A percentile compares a stretch with the other conserved stretches of the same genome.
Conservation (phyloP, 2,888 invertebrate genomes). For the Drosophila mimica region DNA sequence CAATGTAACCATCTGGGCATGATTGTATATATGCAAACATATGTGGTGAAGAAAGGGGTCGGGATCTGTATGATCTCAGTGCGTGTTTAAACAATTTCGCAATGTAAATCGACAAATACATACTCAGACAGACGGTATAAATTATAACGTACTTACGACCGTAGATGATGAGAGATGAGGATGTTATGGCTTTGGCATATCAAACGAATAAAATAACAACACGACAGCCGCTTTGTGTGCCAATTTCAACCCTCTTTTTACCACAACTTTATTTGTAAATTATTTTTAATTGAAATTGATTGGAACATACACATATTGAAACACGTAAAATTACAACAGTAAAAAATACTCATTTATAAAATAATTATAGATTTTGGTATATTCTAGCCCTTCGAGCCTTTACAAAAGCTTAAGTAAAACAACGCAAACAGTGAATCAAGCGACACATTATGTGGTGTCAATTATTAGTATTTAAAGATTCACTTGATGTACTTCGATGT, state of each 20-base stretch:
- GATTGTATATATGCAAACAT: slow-evolving; percentile 4
- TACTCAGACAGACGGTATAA: slow-evolving; percentile 26
- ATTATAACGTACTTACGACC: slow-evolving; percentile 13
- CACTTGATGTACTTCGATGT: not conserved
- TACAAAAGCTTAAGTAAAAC: not conserved
- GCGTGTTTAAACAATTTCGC: slow-evolving; percentile 69
- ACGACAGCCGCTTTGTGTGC: slow-evolving; percentile 28
- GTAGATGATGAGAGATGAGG: slow-evolving; percentile 31
- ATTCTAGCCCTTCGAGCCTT: not conserved
- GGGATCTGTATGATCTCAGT: slow-evolving; percentile 63
- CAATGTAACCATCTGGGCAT: slow-evolving; percentile 48
- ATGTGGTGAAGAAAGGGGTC: slow-evolving; percentile 12
- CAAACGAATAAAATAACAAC: slow-evolving; percentile 51
- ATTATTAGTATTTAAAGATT: not conserved
- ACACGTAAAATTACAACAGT: slow-evolving; percentile 55
- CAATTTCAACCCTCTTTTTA: slow-evolving; percentile 33
- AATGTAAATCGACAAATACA: slow-evolving; percentile 70
- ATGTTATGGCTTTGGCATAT: slow-evolving; percentile 49
- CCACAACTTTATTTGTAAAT: slow-evolving; percentile 58
- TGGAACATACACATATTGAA: slow-evolving; percentile 56
- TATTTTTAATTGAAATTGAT: slow-evolving; percentile 82
- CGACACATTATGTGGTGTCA: not conserved
- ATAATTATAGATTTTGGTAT: not conserved
- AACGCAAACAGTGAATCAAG: not conserved
- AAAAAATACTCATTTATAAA: slow-evolving; percentile 56